Conservation (phyloP, 2,888 invertebrate species). For the Pyralis farinalis region DNA sequence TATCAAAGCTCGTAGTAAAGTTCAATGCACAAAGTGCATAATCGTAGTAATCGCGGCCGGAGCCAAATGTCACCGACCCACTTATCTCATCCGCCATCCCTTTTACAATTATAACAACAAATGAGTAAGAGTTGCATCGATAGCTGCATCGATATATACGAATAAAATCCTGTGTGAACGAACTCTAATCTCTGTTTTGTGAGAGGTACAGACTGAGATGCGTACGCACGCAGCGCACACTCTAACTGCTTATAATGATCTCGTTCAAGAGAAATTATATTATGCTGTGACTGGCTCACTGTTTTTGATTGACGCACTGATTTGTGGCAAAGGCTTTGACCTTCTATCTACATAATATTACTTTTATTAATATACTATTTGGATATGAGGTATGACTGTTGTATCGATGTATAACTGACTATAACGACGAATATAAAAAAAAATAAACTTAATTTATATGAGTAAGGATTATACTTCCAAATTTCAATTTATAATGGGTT, state of each 20-base stretch:
- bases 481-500: no score
- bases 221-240: constrained; percentile 54
- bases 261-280: constrained; percentile 16
- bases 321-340: background rate
- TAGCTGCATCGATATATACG: constrained; percentile 74
- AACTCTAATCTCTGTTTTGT: constrained; percentile 79
- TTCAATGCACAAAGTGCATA: constrained; percentile 80
- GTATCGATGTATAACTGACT: no score
- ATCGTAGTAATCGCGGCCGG: constrained; percentile 75
- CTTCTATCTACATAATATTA: background rate
- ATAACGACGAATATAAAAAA: no score
- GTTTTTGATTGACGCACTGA: background rate
- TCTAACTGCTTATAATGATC: constrained; percentile 30
- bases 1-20: constrained; percentile 69
- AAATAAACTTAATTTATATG: no score
- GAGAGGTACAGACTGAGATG: constrained; percentile 56
- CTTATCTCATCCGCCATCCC: constrained; percentile 81
- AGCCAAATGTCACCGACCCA: constrained; percentile 80
- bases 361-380: no score
- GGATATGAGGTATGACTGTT: no score
- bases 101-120: constrained; percentile 77
- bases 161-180: constrained; percentile 81
- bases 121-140: constrained; percentile 78
- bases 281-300: background rate
- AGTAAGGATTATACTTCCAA: no score